These are phyloP conservation scores for Recurvirostra avosetta DNA, from an alignment of 2,113 vertebrate genomes.

Conservation along the genomic window DNA sequence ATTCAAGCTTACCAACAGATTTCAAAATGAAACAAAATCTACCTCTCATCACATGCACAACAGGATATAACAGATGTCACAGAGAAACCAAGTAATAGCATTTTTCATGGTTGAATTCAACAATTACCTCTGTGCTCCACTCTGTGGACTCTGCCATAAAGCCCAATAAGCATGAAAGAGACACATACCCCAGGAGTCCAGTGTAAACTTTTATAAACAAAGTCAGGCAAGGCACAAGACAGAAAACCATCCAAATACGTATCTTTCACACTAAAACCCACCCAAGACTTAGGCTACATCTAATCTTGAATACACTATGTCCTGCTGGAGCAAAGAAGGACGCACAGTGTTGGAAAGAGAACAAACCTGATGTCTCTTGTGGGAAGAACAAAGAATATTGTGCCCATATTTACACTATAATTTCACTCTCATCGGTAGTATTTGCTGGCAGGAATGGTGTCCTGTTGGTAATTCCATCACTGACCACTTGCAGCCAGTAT, in stretches of 20 bases:
- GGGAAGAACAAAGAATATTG: not conserved
- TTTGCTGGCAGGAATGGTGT: not conserved
- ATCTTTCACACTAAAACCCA: not conserved
- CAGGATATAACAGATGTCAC: constrained; percentile 54
- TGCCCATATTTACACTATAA: not conserved
- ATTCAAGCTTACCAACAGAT: constrained; percentile 30
- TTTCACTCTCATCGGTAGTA: not conserved
- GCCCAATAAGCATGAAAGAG: constrained; percentile 8
- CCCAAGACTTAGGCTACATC: not conserved
- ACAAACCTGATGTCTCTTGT: not conserved
- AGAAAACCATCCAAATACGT: not conserved
- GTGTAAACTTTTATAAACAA: not conserved
- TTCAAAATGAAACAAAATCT: constrained; percentile 55
- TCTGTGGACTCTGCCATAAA: not conserved
- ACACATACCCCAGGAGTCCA: not conserved
- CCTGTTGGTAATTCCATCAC: not conserved
- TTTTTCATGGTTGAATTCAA: constrained; percentile 51
- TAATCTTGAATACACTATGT: not conserved
- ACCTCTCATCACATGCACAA: constrained; percentile 53
- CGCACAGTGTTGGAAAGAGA: not conserved
- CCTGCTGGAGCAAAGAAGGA: not conserved
- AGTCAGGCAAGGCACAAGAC: not conserved
- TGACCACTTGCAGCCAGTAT: not conserved
- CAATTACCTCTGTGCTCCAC: constrained; percentile 16
- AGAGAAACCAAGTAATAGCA: constrained; percentile 33